These are phyloP conservation scores for Caenorhabditis wallacei DNA, from an alignment of 2,888 invertebrate species.

Conservation along the genomic window DNA sequence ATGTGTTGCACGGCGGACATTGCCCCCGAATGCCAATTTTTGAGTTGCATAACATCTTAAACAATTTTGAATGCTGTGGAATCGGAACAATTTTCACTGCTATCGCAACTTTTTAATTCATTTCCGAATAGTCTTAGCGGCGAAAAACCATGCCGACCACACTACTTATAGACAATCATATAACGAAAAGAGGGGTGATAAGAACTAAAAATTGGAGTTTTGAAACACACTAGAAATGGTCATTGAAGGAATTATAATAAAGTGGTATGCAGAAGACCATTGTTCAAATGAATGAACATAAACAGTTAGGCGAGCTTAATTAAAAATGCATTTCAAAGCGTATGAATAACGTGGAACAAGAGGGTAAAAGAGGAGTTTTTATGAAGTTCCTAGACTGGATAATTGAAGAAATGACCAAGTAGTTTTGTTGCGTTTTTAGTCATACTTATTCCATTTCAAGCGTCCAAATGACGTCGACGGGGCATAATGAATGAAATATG, in stretches of 20 bases:
- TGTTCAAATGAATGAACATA: background rate
- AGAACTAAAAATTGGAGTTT: background rate
- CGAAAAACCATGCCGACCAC: conserved; percentile 19
- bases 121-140: conserved; percentile 30
- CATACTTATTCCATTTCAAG: conserved; percentile 41
- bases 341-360: background rate
- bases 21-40: conserved; percentile 33
- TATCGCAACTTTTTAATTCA: conserved; percentile 15
- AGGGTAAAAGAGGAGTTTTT: conserved; percentile 1
- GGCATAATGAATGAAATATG: conserved; percentile 56
- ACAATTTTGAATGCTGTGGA: background rate
- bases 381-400: conserved; percentile 28
- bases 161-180: conserved; percentile 28
- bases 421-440: conserved; percentile 43
- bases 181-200: conserved; percentile 22
- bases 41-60: background rate
- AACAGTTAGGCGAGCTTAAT: background rate
- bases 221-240: background rate
- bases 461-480: conserved; percentile 45
- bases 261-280: background rate
- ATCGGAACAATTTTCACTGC: conserved; percentile 32
- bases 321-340: background rate
- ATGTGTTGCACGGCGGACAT: conserved; percentile 37
- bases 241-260: no score
- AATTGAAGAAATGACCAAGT: conserved; percentile 31